Evolutionary conservation across 1,140 invertebrate species (phyloP).

Genomic region (Teleogryllus occipitalis): DNA sequence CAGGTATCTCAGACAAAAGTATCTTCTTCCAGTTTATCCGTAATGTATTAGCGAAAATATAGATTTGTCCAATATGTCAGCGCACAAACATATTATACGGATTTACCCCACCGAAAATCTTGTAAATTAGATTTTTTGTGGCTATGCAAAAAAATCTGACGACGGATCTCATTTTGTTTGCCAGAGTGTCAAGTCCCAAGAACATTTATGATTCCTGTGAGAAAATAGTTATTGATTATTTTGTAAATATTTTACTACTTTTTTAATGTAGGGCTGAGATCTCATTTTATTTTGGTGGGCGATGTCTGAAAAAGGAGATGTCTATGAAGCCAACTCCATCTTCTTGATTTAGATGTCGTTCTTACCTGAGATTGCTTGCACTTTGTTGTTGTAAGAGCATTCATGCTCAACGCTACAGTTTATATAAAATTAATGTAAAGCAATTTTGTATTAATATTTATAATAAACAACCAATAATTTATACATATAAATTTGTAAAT

Average conservation of each 20-base stretch:
- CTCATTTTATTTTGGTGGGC: background rate
- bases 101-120: background rate
- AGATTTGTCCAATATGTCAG: background rate
- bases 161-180: background rate
- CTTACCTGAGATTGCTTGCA: no score
- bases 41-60: background rate
- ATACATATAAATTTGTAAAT: background rate
- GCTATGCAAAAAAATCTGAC: background rate
- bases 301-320: no score
- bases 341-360: no score
- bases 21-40: background rate
- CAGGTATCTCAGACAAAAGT: background rate
- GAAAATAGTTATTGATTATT: no score
- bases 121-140: background rate
- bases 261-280: background rate
- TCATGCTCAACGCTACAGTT: background rate
- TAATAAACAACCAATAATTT: background rate
- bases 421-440: constrained; percentile 1
- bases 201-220: background rate
- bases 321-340: no score
- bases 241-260: background rate
- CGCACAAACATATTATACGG: background rate
- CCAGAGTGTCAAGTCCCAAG: background rate
- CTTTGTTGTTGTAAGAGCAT: no score
- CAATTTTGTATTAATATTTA: background rate